Evolutionary conservation across 2,797 vertebrate genomes (phyloP), one percentile per base, ranked within the genome.

Genomic region (Acipenser ruthenus): DNA sequence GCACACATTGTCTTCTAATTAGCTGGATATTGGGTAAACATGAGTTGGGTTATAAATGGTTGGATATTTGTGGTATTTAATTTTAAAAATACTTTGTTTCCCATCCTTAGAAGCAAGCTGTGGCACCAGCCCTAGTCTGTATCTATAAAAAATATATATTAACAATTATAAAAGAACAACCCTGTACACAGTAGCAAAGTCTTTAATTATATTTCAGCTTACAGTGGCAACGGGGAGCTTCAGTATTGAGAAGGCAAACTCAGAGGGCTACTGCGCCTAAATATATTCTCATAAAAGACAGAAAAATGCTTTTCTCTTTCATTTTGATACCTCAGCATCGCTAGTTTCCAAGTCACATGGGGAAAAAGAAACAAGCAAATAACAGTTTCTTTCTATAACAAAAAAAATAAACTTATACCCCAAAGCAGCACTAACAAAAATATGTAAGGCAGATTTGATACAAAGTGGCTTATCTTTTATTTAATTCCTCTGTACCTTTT

Each of bases 211-310:
- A 12, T 65, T 56, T 69, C 37, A 53, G 18, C 13, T 52, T n/a
- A 53, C 53, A 60, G 58, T 70, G 65, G 65, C 12, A 67, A 60
- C 52, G 49, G 3, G 52, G 60, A 51, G 64, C 47, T 53, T 62
- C 55, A 64, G 10, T 11, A 65, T 52, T 63, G 10, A 55, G 23
- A 63, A 58, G 10, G 23, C 12, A 55, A 18, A 8, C 18, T 47
- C 18, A 67, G 58, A 49, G 48, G 13, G 11, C 12, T 10, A 12
- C 47, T 50, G 23, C 15, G 37, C 37, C n/a, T 50, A 65, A 64
- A 68, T 62, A 60, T 50, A 53, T 15, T 12, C 50, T 18, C 8
- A 9, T 10, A 4, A 61, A 58, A 58, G 7, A 58, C 55, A 58
- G 15, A 58, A 11, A 58, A 11, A 58, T 37, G 37, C 4, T 37